Percentiles rank a stretch among this genome's conserved stretches.
Conservation (phyloP, 2,888 invertebrate species). For the Schizaphis graminum region DNA sequence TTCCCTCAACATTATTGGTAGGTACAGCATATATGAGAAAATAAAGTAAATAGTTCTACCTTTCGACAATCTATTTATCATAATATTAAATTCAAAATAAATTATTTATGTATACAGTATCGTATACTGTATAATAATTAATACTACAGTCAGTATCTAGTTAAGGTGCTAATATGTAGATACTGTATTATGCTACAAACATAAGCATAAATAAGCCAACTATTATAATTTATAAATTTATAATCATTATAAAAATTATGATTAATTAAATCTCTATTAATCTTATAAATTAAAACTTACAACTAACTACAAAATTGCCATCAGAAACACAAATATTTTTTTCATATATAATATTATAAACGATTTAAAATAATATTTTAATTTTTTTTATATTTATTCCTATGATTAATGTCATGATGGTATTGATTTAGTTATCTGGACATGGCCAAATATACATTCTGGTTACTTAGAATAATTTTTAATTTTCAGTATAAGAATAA, state of each 20-base stretch:
- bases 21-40: background rate
- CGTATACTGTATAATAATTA: background rate
- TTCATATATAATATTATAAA: background rate
- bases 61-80: background rate
- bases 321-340: background rate
- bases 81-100: background rate
- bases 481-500: background rate
- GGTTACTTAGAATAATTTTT: background rate
- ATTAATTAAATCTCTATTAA: background rate
- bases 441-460: background rate
- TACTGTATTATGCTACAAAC: background rate
- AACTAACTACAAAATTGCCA: background rate
- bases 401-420: too few relatives aligned
- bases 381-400: background rate
- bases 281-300: too few relatives aligned
- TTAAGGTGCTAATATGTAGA: background rate
- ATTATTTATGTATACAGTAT: background rate
- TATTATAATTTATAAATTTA: conserved; percentile 8
- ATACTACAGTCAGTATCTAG: background rate
- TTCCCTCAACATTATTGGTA: background rate
- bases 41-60: background rate
- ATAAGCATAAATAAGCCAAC: background rate
- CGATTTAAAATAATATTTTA: background rate
- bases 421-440: too few relatives aligned
- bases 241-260: background rate